Evolutionary conservation across 2,888 invertebrate genomes (phyloP), one percentile per base, ranked within the genome.

Genomic region (Holacanthella duospinosa): DNA sequence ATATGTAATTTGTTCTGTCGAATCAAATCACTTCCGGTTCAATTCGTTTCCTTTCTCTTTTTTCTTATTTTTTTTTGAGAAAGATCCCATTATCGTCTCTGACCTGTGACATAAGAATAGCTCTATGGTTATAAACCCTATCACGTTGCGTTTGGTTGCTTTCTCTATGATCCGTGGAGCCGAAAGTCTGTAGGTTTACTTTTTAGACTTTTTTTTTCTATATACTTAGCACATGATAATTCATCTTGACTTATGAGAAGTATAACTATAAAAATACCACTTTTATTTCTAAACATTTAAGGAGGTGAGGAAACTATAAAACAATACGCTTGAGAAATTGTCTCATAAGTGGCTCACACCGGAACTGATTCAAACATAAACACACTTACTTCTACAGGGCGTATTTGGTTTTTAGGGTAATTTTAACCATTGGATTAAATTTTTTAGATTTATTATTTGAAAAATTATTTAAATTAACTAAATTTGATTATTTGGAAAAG

Each of bases 1-100:
- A 53, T 53, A 53, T n/a, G 12, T 53, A 53, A 53, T 53, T 53
- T 53, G 53, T 53, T 53, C 53, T 53, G 53, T 53, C 53, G 53
- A 53, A 53, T 53, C 6, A 53, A 53, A 21, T 53, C 53, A 53
- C 53, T 53, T 53, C 53, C 53, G 53, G 12, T n/a, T 53, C 53
- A n/a, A 53, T 53, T 53, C 53, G 9, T 24, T 53, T 53, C 53
- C 25, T 53, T 21, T 36, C 36, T 36, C 16, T 36, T 36, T 16
- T 16, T 36, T 16, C 36, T 36, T 36, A 9, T 16, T 16, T 9
- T 36, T n/a, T n/a, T n/a, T n/a, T n/a, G n/a, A n/a, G n/a, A n/a
- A 16, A 16, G 9, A 36, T 36, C 36, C 36, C 16, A 36, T 36
- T 36, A 36, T 36, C 36, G 16, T 36, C 36, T 36, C 16, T 36